Conservation (phyloP, 2,113 vertebrate genomes). For the Myiagra hebetior region DNA sequence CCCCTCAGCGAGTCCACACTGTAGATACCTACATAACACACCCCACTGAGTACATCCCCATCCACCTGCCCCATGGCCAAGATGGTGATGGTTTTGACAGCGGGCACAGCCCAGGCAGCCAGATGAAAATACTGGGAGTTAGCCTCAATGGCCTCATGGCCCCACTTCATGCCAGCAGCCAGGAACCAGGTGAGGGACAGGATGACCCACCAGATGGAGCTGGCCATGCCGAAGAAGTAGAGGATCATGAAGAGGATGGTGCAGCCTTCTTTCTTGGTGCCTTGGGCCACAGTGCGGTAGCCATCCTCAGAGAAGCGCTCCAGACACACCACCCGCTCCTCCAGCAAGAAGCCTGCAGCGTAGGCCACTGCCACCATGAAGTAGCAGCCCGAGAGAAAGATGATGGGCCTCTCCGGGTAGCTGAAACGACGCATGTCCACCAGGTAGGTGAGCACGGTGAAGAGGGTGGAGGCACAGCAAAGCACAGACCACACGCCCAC, state of each 20-base stretch:
- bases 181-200: slow-evolving; percentile 93
- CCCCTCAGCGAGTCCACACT: slow-evolving; percentile 83
- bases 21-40: slow-evolving; percentile 90
- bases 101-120: slow-evolving; percentile 90
- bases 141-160: slow-evolving; percentile 94
- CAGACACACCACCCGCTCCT: slow-evolving; percentile 86
- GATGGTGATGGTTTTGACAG: slow-evolving; percentile 88
- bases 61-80: slow-evolving; percentile 89
- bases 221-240: slow-evolving; percentile 94
- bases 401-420: slow-evolving; percentile 90
- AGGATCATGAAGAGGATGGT: slow-evolving; percentile 92
- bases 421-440: slow-evolving; percentile 87
- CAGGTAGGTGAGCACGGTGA: slow-evolving; percentile 89
- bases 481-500: slow-evolving; percentile 87
- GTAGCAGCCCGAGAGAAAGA: slow-evolving; percentile 92
- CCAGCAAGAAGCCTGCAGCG: slow-evolving; percentile 82
- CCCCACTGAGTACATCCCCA: slow-evolving; percentile 88
- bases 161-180: slow-evolving; percentile 93
- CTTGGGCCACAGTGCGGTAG: slow-evolving; percentile 88
- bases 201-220: slow-evolving; percentile 94
- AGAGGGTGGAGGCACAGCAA: slow-evolving; percentile 87
- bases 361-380: slow-evolving; percentile 93
- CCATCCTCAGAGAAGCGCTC: slow-evolving; percentile 83
- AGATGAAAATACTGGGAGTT: slow-evolving; percentile 91
- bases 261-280: slow-evolving; percentile 90